A percentile compares a stretch with the other conserved stretches of the same genome.
These are phyloP conservation scores for Lepus townsendii DNA, from an alignment of 2,797 vertebrate species.

Conservation along the genomic window DNA sequence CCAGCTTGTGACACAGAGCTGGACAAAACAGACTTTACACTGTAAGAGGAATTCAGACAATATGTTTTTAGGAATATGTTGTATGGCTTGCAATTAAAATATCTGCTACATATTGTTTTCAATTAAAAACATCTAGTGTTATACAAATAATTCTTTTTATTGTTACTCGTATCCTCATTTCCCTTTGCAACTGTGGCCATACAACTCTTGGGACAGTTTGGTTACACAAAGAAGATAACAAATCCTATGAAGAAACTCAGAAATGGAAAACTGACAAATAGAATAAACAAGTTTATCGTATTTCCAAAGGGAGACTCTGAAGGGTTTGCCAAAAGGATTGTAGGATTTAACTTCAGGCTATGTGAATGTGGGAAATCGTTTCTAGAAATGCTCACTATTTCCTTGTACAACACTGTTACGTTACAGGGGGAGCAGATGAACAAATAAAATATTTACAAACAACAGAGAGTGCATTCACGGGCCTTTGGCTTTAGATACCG, in stretches of 20 bases:
- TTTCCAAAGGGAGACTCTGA: conserved; percentile 83
- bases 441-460: conserved; percentile 78
- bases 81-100: conserved; percentile 22
- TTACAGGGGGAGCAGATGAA: conserved; percentile 58
- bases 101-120: not conserved
- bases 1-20: not conserved
- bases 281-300: conserved; percentile 88
- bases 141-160: conserved; percentile 1
- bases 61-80: not conserved
- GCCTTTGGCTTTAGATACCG: conserved; percentile 66
- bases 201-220: conserved; percentile 80
- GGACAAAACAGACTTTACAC: not conserved
- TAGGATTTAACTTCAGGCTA: conserved; percentile 58
- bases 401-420: conserved; percentile 81
- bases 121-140: not conserved
- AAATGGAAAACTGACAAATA: conserved; percentile 87
- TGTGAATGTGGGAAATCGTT: conserved; percentile 41
- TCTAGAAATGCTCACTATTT: conserved; percentile 81
- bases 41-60: not conserved
- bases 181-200: conserved; percentile 38
- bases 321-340: conserved; percentile 68
- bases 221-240: conserved; percentile 85
- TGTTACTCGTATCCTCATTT: conserved; percentile 38
- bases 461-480: conserved; percentile 63
- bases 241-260: conserved; percentile 88